Conservation (phyloP, 2,888 invertebrate genomes). For the Himalopsyche anomala region DNA sequence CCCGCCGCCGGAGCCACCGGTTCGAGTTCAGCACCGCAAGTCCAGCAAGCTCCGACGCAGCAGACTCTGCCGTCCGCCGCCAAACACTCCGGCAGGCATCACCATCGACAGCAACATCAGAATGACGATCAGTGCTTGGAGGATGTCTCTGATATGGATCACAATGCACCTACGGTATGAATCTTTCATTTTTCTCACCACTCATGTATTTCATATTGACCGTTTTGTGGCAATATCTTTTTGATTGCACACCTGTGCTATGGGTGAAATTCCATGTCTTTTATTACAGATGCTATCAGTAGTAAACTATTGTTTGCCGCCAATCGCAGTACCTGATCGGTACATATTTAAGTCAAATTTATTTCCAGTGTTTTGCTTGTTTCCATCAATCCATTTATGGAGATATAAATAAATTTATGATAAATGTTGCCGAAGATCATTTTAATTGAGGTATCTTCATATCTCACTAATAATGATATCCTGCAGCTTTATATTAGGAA, state of each 20-base stretch:
- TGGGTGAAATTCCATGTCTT: no score
- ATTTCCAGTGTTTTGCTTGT: no score
- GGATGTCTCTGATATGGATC: slow-evolving; percentile 58
- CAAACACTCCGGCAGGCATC: slow-evolving; percentile 69
- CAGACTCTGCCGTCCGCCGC: background rate
- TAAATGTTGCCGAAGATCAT: no score
- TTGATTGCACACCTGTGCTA: no score
- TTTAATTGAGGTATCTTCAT: no score
- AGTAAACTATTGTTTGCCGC: no score
- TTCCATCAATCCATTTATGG: no score
- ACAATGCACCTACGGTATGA: slow-evolving; percentile 26
- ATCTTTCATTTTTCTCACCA: background rate
- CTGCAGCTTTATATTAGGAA: slow-evolving; percentile 1
- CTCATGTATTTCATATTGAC: background rate
- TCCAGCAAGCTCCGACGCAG: slow-evolving; percentile 66
- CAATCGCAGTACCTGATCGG: no score
- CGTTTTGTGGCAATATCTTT: no score
- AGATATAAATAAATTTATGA: no score
- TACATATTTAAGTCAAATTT: no score
- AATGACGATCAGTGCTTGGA: slow-evolving; percentile 53
- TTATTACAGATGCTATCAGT: no score
- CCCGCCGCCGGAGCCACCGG: slow-evolving; percentile 63
- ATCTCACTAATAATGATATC: background rate
- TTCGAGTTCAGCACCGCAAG: slow-evolving; percentile 66
- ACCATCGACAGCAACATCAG: slow-evolving; percentile 64